Conservation (phyloP, 2,113 vertebrate genomes). For the Sclerurus mexicanus region DNA sequence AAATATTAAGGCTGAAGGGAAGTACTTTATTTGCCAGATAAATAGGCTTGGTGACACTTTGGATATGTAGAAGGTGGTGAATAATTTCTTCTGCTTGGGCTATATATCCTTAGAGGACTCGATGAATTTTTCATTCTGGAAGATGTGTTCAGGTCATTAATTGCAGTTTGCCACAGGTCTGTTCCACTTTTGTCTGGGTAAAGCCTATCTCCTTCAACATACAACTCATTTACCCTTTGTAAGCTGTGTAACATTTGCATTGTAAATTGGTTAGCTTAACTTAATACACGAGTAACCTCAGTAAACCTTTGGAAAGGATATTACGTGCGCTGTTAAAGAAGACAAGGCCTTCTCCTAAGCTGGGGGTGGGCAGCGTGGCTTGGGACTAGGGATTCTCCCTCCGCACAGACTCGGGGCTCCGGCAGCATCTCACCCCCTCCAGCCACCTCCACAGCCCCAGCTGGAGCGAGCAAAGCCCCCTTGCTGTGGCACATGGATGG, state of each 20-base stretch:
- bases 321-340: background rate
- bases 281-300: background rate
- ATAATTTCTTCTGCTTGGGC: slow-evolving; percentile 84
- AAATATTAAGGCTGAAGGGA: slow-evolving; percentile 56
- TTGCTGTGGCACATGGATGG: background rate
- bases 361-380: background rate
- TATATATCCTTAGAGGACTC: slow-evolving; percentile 76
- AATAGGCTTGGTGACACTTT: slow-evolving; percentile 64
- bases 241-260: slow-evolving; percentile 61
- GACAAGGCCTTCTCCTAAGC: background rate
- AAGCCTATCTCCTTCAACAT: slow-evolving; percentile 77
- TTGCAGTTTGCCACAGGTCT: slow-evolving; percentile 88
- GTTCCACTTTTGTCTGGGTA: slow-evolving; percentile 84
- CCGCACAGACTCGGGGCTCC: rapidly evolving
- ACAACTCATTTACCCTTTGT: slow-evolving; percentile 64
- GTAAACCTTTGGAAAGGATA: slow-evolving; percentile 1
- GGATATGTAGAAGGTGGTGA: slow-evolving; percentile 77
- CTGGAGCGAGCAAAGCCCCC: background rate
- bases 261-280: slow-evolving; percentile 61
- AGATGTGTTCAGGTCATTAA: slow-evolving; percentile 90
- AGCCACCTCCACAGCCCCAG: background rate
- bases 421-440: background rate
- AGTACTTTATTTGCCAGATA: slow-evolving; percentile 70
- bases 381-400: background rate
- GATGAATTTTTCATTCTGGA: slow-evolving; percentile 88